These are phyloP conservation scores for Drosophila ohnishii DNA, from an alignment of 1,140 invertebrate species.

Conservation along the genomic window DNA sequence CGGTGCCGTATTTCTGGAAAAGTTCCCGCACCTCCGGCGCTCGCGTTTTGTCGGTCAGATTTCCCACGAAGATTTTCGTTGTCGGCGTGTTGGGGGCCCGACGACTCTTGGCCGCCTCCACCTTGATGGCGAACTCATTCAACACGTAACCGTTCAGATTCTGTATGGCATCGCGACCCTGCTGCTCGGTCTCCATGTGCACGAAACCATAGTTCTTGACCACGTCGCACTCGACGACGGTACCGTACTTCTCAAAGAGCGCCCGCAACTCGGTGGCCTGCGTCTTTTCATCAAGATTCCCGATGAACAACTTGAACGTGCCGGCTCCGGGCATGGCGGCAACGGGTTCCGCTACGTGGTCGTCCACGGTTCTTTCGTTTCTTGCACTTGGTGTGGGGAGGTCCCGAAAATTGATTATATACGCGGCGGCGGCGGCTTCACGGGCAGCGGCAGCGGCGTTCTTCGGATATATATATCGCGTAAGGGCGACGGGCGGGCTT, in stretches of 20 bases:
- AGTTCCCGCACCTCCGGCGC: conserved; percentile 93
- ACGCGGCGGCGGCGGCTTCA: conserved; percentile 52
- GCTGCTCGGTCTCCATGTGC: conserved; percentile 96
- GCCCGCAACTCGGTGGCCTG: conserved; percentile 92
- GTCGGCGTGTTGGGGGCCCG: conserved; percentile 92
- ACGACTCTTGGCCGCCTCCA: conserved; percentile 94
- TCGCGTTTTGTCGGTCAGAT: conserved; percentile 94
- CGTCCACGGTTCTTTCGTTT: conserved; percentile 73
- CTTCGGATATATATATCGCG: conserved; percentile 33
- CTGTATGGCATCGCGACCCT: conserved; percentile 95
- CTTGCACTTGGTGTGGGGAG: conserved; percentile 36
- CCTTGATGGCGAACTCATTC: conserved; percentile 94
- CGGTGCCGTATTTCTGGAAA: conserved; percentile 94
- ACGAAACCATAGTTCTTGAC: conserved; percentile 99
- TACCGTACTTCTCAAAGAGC: conserved; percentile 97
- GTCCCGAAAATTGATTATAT: conserved; percentile 39
- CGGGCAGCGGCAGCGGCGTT: conserved; percentile 37
- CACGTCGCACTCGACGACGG: conserved; percentile 97
- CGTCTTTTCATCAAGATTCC: conserved; percentile 95
- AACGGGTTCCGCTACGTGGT: conserved; percentile 71
- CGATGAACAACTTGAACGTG: conserved; percentile 97
- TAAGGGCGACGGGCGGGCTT: conserved; percentile 28
- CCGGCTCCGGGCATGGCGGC: conserved; percentile 91
- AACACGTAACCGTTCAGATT: conserved; percentile 94
- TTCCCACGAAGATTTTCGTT: conserved; percentile 95